A percentile compares a stretch with the other conserved stretches of the same genome.
Conservation (phyloP, 2,888 invertebrate genomes). For the Synanthedon formicaeformis region DNA sequence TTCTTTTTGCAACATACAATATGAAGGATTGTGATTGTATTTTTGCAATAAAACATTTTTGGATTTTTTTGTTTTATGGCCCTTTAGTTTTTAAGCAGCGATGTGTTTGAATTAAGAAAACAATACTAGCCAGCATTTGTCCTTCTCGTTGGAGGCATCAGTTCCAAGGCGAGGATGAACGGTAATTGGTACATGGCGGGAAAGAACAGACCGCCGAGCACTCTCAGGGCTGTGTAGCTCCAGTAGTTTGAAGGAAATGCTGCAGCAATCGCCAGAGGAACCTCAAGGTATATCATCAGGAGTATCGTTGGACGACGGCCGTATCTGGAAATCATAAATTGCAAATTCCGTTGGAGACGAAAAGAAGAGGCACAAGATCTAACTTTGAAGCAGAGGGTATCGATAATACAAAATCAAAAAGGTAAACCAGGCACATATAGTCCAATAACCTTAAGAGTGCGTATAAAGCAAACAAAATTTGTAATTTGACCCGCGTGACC, state of each 20-base stretch:
- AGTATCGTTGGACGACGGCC: slow-evolving; percentile 74
- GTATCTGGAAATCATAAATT: slow-evolving; percentile 49
- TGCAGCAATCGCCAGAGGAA: slow-evolving; percentile 71
- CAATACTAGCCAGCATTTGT: slow-evolving; percentile 67
- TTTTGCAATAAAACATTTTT: no score
- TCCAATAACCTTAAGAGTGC: no score
- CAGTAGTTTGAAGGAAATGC: slow-evolving; percentile 73
- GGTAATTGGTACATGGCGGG: slow-evolving; percentile 77
- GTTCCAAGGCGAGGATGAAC: slow-evolving; percentile 74
- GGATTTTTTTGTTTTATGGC: no score
- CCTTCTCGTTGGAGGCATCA: slow-evolving; percentile 74
- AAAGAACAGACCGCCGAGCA: slow-evolving; percentile 74
- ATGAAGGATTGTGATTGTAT: no score
- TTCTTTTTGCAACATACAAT: no score
- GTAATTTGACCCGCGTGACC: no score
- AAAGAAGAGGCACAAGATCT: not conserved
- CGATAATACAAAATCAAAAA: no score
- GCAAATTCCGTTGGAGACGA: not conserved
- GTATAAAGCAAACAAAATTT: no score
- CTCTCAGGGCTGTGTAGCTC: slow-evolving; percentile 69
- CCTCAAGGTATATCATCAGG: slow-evolving; percentile 72
- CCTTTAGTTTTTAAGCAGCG: no score
- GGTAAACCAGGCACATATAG: no score
- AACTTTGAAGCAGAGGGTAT: no score
- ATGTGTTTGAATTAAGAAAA: not conserved